These are phyloP conservation scores for Caenorhabditis sinica DNA, from an alignment of 2,888 invertebrate species.

Conservation along the genomic window DNA sequence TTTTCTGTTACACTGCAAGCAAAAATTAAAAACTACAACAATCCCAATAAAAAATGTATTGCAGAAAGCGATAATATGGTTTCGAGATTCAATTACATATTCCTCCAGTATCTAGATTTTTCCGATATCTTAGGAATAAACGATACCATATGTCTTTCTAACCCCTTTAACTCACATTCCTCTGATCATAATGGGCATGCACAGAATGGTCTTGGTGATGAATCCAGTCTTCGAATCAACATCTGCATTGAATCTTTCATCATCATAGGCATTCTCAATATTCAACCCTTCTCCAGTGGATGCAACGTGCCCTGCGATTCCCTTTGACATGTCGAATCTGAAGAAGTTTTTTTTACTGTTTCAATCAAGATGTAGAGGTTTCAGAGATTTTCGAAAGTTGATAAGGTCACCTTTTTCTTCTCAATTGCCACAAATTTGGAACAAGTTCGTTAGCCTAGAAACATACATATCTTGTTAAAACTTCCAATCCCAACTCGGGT, in stretches of 20 bases:
- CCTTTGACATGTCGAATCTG: constrained; percentile 89
- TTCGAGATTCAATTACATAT: too few species aligned
- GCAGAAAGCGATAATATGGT: too few species aligned
- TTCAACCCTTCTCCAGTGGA: constrained; percentile 90
- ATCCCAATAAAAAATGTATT: too few species aligned
- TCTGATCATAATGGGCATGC: constrained; percentile 92
- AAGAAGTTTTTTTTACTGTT: constrained; percentile 16
- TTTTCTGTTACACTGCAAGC: too few species aligned
- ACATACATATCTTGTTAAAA: too few species aligned
- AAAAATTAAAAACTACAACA: too few species aligned
- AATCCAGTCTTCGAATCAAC: constrained; percentile 86
- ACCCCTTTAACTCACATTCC: constrained; percentile 49
- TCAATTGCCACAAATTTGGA: too few species aligned
- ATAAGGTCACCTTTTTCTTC: too few species aligned
- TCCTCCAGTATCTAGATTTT: too few species aligned
- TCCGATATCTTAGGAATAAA: not conserved
- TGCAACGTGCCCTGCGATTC: constrained; percentile 92
- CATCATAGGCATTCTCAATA: constrained; percentile 91
- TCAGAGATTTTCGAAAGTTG: not conserved
- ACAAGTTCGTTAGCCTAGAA: too few species aligned
- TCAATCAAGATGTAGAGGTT: not conserved
- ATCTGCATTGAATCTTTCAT: constrained; percentile 82
- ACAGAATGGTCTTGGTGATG: constrained; percentile 89
- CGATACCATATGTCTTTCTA: not conserved
- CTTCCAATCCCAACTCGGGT: too few species aligned